Percentiles rank a stretch among this genome's conserved stretches.
phyloP scores from a whole-genome alignment of 35 echinoderm and acorn worm species.

The Amphiura filiformis region DNA sequence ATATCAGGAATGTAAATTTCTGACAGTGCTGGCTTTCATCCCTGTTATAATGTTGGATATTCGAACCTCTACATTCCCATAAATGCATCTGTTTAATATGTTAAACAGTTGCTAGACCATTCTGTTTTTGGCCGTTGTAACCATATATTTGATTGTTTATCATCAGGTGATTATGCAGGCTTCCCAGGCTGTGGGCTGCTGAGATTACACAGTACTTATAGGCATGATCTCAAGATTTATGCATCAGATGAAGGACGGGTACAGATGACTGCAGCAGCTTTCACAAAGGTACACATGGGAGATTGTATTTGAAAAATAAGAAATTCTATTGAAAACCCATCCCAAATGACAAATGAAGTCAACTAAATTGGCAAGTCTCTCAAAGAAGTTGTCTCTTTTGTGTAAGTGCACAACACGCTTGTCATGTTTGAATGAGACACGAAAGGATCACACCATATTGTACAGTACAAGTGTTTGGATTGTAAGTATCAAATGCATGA shows the following conservation, averaged over 20 bases:
- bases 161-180: conserved; percentile 91
- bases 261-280: conserved; percentile 96
- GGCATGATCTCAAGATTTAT: conserved; percentile 93
- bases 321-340: too few species aligned
- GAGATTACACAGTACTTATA: conserved; percentile 88
- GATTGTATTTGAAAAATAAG: background rate
- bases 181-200: conserved; percentile 96
- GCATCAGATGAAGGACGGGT: conserved; percentile 96
- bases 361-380: too few species aligned
- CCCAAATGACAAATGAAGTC: too few species aligned
- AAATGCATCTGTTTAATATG: background rate
- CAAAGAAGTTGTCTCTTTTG: background rate
- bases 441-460: too few species aligned
- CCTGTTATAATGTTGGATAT: too few species aligned
- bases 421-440: too few species aligned
- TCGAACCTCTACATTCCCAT: background rate
- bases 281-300: conserved; percentile 68
- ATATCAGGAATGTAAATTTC: too few species aligned
- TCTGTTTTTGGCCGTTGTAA: background rate
- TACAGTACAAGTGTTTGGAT: too few species aligned
- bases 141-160: too few species aligned
- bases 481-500: too few species aligned
- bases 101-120: background rate
- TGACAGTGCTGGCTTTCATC: too few species aligned
- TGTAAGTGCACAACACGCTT: too few species aligned